phyloP scores from a whole-genome alignment of 1,140 invertebrate species.

The Nephotettix cincticeps region DNA sequence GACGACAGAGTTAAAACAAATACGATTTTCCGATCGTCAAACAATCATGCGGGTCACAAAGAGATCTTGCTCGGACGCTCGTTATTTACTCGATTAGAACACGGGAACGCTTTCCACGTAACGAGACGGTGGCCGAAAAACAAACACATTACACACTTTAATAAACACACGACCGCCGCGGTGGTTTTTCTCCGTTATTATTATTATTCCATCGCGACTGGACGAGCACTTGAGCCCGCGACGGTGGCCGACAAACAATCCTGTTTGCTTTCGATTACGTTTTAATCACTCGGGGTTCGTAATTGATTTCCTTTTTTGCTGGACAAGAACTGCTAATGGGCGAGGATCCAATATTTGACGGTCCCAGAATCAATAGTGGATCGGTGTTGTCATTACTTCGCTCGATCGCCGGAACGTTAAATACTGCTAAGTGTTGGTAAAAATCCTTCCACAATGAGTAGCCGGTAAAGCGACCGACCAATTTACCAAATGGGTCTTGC shows the following conservation, averaged over 20 bases:
- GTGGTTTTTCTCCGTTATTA: background rate
- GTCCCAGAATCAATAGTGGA: background rate
- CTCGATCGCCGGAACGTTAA: too few species aligned
- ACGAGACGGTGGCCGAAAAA: background rate
- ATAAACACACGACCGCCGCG: conserved; percentile 6
- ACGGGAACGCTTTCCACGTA: background rate
- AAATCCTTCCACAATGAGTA: too few species aligned
- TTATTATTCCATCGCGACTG: conserved; percentile 20
- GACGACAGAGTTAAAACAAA: background rate
- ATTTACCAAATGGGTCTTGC: too few species aligned
- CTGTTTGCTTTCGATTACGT: conserved; percentile 37
- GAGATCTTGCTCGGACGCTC: background rate
- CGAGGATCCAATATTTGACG: too few species aligned
- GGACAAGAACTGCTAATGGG: background rate
- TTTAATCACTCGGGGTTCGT: conserved; percentile 35
- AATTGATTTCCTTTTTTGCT: conserved; percentile 32
- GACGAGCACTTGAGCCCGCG: conserved; percentile 2
- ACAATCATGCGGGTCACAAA: background rate
- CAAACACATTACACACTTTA: conserved; percentile 12
- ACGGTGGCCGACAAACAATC: background rate
- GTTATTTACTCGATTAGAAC: conserved; percentile 4
- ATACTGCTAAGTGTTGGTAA: too few species aligned
- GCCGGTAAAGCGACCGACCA: too few species aligned
- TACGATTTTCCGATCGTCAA: background rate
- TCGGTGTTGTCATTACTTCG: background rate